Evolutionary conservation across 1,140 invertebrate genomes (phyloP).

Genomic region (Halictus rubicundus): DNA sequence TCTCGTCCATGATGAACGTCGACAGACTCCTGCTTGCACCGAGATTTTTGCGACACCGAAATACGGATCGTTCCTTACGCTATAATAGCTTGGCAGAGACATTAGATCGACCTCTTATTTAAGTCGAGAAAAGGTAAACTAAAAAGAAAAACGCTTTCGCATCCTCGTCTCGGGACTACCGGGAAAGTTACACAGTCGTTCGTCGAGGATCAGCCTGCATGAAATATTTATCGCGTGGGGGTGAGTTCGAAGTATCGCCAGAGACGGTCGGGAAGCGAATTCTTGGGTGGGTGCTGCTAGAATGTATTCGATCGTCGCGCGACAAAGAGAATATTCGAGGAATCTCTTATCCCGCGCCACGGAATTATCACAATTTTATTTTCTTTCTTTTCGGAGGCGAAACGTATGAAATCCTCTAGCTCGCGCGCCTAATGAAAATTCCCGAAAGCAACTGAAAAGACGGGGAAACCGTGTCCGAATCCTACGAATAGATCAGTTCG

Average conservation of each 20-base stretch:
- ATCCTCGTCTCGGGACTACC: background rate
- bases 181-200: constrained; percentile 1
- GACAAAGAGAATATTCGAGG: background rate
- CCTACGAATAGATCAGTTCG: too few relatives aligned
- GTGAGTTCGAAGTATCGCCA: background rate
- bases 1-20: background rate
- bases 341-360: too few relatives aligned
- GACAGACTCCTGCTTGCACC: too few relatives aligned
- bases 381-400: background rate
- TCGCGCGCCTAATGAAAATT: too few relatives aligned
- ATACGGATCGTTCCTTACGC: background rate
- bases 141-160: too few relatives aligned
- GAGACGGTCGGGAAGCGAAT: background rate
- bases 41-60: too few relatives aligned
- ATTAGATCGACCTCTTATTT: too few relatives aligned
- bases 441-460: too few relatives aligned
- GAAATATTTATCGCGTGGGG: constrained; percentile 4
- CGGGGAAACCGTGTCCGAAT: too few relatives aligned
- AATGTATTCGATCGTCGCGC: background rate
- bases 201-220: constrained; percentile 8
- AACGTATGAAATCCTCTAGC: background rate
- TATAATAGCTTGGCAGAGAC: too few relatives aligned
- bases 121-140: too few relatives aligned
- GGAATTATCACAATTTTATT: background rate
- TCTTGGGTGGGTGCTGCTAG: background rate